Percentiles rank a stretch among this genome's conserved stretches.
Evolutionary conservation across 2,113 vertebrate genomes (phyloP).

Genomic region (Tachycineta bicolor): DNA sequence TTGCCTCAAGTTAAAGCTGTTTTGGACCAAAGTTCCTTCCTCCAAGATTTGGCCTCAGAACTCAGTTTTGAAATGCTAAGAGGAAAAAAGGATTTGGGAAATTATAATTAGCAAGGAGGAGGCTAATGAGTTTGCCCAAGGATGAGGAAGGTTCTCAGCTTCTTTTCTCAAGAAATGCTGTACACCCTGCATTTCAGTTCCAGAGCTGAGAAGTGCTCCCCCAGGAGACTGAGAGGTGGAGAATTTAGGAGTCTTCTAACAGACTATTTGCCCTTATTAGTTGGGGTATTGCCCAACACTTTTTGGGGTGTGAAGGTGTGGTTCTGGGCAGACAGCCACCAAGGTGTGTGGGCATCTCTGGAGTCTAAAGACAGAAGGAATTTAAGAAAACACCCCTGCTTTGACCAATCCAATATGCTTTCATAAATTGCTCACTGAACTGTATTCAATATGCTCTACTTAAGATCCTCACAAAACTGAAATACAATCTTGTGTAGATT

Average conservation of each 20-base stretch:
- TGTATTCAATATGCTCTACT: background rate
- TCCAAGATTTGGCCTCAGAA: slow-evolving; percentile 23
- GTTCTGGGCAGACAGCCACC: background rate
- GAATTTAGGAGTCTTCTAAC: background rate
- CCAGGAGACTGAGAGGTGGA: background rate
- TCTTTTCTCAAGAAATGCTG: background rate
- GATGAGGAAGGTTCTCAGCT: background rate
- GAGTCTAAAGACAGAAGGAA: background rate
- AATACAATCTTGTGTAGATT: slow-evolving; percentile 23
- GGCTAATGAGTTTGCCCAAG: background rate
- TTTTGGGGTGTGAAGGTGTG: background rate
- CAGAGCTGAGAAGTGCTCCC: background rate
- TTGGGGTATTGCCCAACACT: background rate
- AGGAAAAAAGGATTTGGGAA: slow-evolving; percentile 20
- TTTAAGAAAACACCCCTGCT: background rate
- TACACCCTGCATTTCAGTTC: background rate
- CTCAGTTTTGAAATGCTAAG: slow-evolving; percentile 13
- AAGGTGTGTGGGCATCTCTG: slow-evolving; percentile 3
- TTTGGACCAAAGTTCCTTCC: slow-evolving; percentile 40
- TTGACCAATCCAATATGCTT: background rate
- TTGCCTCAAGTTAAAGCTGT: background rate
- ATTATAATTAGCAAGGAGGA: background rate
- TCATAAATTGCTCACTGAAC: background rate
- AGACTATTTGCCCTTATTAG: background rate
- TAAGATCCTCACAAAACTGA: background rate